Conservation (phyloP, 1,140 invertebrate species). For the Drosophila pandora region DNA sequence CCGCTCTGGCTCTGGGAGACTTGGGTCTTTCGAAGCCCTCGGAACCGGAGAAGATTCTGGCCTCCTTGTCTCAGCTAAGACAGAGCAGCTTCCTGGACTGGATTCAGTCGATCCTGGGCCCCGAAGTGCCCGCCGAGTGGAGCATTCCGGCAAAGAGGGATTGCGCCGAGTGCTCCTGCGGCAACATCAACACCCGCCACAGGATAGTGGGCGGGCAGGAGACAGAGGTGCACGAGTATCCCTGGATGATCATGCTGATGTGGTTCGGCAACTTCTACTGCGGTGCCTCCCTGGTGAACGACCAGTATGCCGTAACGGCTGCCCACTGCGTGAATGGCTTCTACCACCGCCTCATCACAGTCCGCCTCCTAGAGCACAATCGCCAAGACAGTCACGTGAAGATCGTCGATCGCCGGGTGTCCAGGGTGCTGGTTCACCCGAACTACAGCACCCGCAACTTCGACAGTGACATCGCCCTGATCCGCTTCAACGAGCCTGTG, state of each 20-base stretch:
- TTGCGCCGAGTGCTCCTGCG: slow-evolving; percentile 84
- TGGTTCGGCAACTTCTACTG: slow-evolving; percentile 89
- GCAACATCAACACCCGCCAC: slow-evolving; percentile 86
- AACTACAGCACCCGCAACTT: slow-evolving; percentile 85
- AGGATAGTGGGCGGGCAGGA: slow-evolving; percentile 89
- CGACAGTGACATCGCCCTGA: slow-evolving; percentile 93
- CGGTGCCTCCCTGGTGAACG: slow-evolving; percentile 87
- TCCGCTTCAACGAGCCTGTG: slow-evolving; percentile 86
- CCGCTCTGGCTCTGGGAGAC: slow-evolving; percentile 18
- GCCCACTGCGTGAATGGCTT: slow-evolving; percentile 90
- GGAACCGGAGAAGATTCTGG: slow-evolving; percentile 64
- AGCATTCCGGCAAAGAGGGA: slow-evolving; percentile 50
- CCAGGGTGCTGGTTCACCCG: slow-evolving; percentile 58
- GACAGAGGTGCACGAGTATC: slow-evolving; percentile 87
- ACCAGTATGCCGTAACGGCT: slow-evolving; percentile 86
- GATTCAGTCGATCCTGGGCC: slow-evolving; percentile 63
- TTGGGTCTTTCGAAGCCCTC: slow-evolving; percentile 47
- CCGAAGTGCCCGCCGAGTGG: slow-evolving; percentile 52
- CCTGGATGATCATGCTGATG: slow-evolving; percentile 88
- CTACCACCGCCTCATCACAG: slow-evolving; percentile 88
- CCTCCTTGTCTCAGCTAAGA: slow-evolving; percentile 49
- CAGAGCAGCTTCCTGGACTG: slow-evolving; percentile 71
- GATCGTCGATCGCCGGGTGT: slow-evolving; percentile 83
- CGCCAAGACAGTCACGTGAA: slow-evolving; percentile 84
- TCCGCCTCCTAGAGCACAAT: slow-evolving; percentile 90